A percentile compares a stretch with the other conserved stretches of the same genome.
Conservation (phyloP, 1,140 invertebrate genomes). For the Dendrolimus kikuchii region DNA sequence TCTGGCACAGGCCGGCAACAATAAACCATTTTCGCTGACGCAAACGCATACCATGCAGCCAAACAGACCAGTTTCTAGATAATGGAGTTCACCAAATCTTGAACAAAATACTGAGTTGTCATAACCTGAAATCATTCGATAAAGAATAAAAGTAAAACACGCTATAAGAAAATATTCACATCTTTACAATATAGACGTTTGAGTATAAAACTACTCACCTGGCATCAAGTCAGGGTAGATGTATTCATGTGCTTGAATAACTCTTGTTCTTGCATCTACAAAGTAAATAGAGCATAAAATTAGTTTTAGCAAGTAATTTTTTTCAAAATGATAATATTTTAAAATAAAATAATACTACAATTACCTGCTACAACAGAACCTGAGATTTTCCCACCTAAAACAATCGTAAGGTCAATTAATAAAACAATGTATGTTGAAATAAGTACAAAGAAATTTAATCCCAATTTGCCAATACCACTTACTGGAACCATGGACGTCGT, state of each 20-base stretch:
- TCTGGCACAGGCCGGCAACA: slow-evolving; percentile 31
- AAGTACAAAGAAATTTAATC: no score
- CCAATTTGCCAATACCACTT: no score
- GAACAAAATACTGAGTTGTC: slow-evolving; percentile 19
- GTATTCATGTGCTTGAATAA: slow-evolving; percentile 24
- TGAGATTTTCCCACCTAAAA: no score
- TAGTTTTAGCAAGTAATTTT: background rate
- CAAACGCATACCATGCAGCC: slow-evolving; percentile 42
- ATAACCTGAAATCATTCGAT: slow-evolving; percentile 16
- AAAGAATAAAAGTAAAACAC: no score
- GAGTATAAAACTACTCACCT: slow-evolving; percentile 20
- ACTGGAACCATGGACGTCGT: no score
- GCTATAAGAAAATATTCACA: background rate
- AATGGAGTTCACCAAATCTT: slow-evolving; percentile 24
- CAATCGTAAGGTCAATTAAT: no score
- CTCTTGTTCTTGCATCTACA: slow-evolving; percentile 22
- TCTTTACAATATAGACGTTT: background rate
- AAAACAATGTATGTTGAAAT: no score
- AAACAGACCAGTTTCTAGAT: slow-evolving; percentile 11
- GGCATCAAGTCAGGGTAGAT: slow-evolving; percentile 26
- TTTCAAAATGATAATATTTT: slow-evolving; percentile 1
- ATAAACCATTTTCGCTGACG: slow-evolving; percentile 15
- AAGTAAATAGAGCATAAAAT: slow-evolving; percentile 2
- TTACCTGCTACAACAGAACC: no score
- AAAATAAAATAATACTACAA: no score